A percentile compares a stretch with the other conserved stretches of the same genome.
Conservation (phyloP, 1,140 invertebrate species). For the Drosophila pallidifrons region DNA sequence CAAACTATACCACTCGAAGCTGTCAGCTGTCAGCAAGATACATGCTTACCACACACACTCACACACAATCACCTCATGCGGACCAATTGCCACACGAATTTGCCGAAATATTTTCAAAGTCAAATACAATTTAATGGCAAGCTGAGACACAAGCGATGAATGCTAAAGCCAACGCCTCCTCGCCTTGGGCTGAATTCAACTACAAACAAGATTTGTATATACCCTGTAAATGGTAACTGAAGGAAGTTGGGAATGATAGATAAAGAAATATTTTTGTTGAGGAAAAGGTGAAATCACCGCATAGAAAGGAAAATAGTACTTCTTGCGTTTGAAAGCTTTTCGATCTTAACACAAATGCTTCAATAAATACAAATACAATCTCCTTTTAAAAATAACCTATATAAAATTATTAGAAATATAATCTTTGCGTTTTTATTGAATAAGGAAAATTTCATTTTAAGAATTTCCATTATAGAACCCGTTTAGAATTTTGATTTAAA, state of each 20-base stretch:
- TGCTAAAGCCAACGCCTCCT: slow-evolving; percentile 19
- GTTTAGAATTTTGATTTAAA: no score
- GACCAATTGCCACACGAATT: slow-evolving; percentile 10
- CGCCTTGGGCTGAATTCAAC: slow-evolving; percentile 24
- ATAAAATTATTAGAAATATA: no score
- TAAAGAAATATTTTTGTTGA: no score
- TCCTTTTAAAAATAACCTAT: no score
- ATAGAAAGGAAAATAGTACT: no score
- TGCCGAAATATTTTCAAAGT: slow-evolving; percentile 74
- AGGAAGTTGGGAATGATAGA: neutral
- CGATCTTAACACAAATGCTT: no score
- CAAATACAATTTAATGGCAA: slow-evolving; percentile 77
- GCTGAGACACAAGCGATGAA: slow-evolving; percentile 28
- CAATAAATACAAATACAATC: no score
- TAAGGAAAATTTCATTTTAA: no score
- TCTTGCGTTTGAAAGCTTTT: no score
- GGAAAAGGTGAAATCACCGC: no score
- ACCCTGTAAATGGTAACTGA: slow-evolving; percentile 6
- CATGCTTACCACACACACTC: slow-evolving; percentile 44
- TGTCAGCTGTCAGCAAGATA: slow-evolving; percentile 66
- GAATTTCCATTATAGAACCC: no score
- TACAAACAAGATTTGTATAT: slow-evolving; percentile 14
- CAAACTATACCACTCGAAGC: slow-evolving; percentile 62
- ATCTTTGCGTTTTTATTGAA: no score
- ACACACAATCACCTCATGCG: slow-evolving; percentile 6